A percentile compares a stretch with the other conserved stretches of the same genome.
These are phyloP conservation scores for Pristiophorus japonicus DNA, from an alignment of 2,113 vertebrate genomes.

Conservation along the genomic window DNA sequence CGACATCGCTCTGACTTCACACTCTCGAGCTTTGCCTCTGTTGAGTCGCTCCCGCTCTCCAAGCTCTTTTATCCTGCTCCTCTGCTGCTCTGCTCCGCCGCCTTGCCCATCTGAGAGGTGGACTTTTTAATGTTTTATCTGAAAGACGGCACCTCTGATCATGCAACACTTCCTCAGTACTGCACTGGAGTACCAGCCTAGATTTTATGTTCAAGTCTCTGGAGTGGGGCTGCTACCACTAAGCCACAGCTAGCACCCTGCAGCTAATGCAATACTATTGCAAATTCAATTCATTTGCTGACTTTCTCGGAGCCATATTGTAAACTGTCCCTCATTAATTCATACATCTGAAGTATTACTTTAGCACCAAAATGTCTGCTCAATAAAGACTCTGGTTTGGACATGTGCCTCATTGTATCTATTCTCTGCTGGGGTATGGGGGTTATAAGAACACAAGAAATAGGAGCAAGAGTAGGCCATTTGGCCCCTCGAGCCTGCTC, in stretches of 20 bases:
- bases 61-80: too few relatives aligned
- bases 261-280: not conserved
- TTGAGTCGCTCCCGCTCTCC: too few relatives aligned
- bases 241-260: not conserved
- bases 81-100: too few relatives aligned
- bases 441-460: too few relatives aligned
- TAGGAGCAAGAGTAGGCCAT: too few relatives aligned
- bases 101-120: too few relatives aligned
- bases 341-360: not conserved
- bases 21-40: too few relatives aligned
- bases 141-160: not conserved
- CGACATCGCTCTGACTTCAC: too few relatives aligned
- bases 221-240: not conserved
- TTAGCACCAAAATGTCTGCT: not conserved
- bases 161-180: not conserved
- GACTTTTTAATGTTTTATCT: not conserved
- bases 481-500: too few relatives aligned
- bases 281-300: not conserved
- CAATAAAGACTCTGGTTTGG: not conserved
- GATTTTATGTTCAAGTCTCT: not conserved
- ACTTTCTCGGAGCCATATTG: not conserved
- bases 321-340: not conserved
- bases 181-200: not conserved
- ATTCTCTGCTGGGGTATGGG: not conserved
- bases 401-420: not conserved